Percentiles rank a stretch among this genome's conserved stretches.
phyloP scores from a whole-genome alignment of 37 sponge, comb jelly and placozoan genomes.

The Agelas oroides region DNA sequence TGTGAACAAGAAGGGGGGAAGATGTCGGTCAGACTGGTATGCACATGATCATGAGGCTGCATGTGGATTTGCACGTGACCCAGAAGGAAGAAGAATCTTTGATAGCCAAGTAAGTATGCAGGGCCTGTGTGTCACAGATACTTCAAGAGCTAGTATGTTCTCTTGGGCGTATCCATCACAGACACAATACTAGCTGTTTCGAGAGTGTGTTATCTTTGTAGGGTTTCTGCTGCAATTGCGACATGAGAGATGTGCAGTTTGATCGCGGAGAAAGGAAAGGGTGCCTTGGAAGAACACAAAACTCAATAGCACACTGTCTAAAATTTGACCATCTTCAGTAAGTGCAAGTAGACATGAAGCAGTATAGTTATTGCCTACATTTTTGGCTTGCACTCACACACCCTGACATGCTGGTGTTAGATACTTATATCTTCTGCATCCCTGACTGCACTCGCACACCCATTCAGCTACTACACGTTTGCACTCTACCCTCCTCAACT shows the following conservation, averaged over 20 bases:
- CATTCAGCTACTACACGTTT: conserved; percentile 62
- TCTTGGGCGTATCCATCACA: too few relatives aligned
- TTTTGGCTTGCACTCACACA: background rate
- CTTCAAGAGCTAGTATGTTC: too few relatives aligned
- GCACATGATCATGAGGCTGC: conserved; percentile 13
- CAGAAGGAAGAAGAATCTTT: conserved; percentile 68
- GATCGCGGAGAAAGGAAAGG: conserved; percentile 25
- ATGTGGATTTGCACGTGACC: conserved; percentile 61
- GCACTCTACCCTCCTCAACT: conserved; percentile 70
- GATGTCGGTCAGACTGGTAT: conserved; percentile 80
- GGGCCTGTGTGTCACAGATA: too few relatives aligned
- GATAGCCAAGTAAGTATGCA: conserved; percentile 86
- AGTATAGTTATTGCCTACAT: background rate
- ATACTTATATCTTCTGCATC: background rate
- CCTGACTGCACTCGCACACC: too few relatives aligned
- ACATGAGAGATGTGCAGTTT: background rate
- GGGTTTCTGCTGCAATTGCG: conserved; percentile 80
- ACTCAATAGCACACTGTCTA: conserved; percentile 64
- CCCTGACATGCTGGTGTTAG: too few relatives aligned
- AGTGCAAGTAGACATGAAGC: conserved; percentile 4
- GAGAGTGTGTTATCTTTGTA: background rate
- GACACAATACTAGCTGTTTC: too few relatives aligned
- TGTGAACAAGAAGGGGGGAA: background rate
- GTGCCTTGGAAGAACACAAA: conserved; percentile 6
- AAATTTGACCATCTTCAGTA: conserved; percentile 59